A percentile compares a stretch with the other conserved stretches of the same genome.
phyloP scores from a whole-genome alignment of 2,113 vertebrate species.

The Rallus limicola region DNA sequence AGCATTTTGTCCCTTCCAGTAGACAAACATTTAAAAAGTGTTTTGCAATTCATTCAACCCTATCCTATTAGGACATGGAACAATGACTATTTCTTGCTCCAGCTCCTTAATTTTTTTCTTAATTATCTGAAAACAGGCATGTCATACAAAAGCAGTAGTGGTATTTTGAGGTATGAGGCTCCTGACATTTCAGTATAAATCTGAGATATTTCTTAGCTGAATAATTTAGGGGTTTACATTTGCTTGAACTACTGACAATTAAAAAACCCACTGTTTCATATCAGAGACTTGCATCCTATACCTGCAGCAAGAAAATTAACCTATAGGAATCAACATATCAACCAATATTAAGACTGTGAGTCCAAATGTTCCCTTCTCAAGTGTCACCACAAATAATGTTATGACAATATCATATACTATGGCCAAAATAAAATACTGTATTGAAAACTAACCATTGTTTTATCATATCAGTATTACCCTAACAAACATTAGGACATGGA shows the following conservation, averaged over 20 bases:
- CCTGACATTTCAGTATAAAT: not conserved
- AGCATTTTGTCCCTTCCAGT: not conserved
- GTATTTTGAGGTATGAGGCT: not conserved
- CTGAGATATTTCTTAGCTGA: not conserved
- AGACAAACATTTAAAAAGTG: not conserved
- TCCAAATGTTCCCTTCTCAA: not conserved
- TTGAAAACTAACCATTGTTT: not conserved
- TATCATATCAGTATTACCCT: not conserved
- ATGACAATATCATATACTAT: not conserved
- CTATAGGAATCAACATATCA: not conserved
- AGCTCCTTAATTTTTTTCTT: not conserved
- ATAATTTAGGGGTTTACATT: not conserved
- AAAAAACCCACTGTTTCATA: not conserved
- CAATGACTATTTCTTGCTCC: not conserved
- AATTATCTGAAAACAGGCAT: not conserved
- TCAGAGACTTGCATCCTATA: not conserved
- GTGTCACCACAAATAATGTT: not conserved
- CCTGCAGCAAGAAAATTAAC: not conserved
- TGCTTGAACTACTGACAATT: not conserved
- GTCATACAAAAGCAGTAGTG: not conserved
- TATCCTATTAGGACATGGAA: not conserved
- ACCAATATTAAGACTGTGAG: not conserved
- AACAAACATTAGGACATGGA: not conserved
- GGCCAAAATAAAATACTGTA: not conserved
- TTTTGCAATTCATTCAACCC: conserved; percentile 39